Conservation (phyloP, 2,888 invertebrate genomes). For the Dysmachus trigonus region DNA sequence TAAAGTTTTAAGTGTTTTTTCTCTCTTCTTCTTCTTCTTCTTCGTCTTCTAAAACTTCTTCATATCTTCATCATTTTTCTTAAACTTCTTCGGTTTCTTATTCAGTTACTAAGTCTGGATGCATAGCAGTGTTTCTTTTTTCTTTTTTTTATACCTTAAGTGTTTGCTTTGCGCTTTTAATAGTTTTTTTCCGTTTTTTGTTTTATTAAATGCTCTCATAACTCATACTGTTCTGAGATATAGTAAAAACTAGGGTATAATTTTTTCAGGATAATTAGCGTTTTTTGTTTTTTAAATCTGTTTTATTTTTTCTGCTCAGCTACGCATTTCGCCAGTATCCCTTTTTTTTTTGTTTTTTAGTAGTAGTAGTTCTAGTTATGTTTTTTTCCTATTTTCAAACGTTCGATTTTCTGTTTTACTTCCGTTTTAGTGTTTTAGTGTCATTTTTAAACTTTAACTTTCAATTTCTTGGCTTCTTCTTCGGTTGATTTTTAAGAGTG, state of each 20-base stretch:
- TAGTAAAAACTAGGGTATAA: neutral
- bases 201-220: neutral
- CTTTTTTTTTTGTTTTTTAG: neutral
- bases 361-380: neutral
- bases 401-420: neutral
- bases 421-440: neutral
- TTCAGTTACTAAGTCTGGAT: neutral
- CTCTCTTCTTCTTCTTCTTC: neutral
- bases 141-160: neutral
- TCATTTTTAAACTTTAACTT: neutral
- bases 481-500: neutral
- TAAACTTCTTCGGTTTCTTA: neutral
- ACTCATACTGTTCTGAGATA: neutral
- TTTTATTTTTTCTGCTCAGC: neutral
- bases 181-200: neutral
- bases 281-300: neutral
- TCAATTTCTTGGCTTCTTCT: neutral
- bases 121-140: neutral
- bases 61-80: neutral
- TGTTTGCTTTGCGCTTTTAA: neutral
- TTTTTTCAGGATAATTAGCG: neutral
- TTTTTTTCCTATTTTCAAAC: neutral
- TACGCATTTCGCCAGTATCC: neutral
- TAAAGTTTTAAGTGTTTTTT: slow-evolving; percentile 45
- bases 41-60: neutral